These are phyloP conservation scores for Serinus canaria DNA, from an alignment of 2,113 vertebrate genomes.

Conservation along the genomic window DNA sequence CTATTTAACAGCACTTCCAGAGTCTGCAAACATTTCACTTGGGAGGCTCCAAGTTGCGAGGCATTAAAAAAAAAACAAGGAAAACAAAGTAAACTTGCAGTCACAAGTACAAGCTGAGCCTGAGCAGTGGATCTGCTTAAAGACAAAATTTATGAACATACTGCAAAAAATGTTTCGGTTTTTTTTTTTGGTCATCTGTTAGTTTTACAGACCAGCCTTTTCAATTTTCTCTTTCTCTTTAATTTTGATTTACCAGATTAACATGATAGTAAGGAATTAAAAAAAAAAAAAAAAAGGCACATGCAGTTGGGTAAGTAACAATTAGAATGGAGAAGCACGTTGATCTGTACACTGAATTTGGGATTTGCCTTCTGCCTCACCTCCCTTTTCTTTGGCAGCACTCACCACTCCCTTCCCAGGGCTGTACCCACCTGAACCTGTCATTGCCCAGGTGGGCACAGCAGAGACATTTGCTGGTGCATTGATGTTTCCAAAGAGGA, in stretches of 20 bases:
- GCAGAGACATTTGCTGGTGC: not conserved
- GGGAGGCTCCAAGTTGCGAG: not conserved
- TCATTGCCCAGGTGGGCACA: not conserved
- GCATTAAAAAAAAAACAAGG: not conserved
- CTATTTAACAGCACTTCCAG: not conserved
- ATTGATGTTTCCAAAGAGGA: not conserved
- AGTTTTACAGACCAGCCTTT: not conserved
- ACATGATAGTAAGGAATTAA: not conserved
- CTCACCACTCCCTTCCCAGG: not conserved
- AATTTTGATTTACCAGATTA: not conserved
- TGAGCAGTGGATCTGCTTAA: not conserved
- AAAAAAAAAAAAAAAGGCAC: not conserved
- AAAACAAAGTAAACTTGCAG: not conserved
- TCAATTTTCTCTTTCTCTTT: not conserved
- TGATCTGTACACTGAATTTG: not conserved
- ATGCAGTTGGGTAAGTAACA: not conserved
- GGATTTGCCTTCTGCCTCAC: not conserved
- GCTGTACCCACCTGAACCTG: not conserved
- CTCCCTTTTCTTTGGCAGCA: not conserved
- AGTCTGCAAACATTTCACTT: not conserved
- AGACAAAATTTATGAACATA: not conserved
- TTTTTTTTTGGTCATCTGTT: not conserved
- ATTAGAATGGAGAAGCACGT: not conserved
- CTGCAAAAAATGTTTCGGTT: not conserved
- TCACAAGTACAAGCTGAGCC: not conserved